Conservation (phyloP, 2,888 invertebrate species). For the Drosophila leonis region DNA sequence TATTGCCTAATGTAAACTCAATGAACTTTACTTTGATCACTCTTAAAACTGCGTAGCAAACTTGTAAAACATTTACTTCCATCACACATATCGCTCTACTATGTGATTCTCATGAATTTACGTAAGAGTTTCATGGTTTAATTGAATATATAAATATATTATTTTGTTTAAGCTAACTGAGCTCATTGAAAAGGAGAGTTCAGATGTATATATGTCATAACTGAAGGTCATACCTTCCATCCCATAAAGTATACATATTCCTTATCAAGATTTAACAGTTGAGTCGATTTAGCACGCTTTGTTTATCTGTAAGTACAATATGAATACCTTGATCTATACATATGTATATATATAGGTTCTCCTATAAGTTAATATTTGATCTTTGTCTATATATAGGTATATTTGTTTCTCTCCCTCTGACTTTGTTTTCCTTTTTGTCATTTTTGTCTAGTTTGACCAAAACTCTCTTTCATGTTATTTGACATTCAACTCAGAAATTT, state of each 20-base stretch:
- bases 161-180: background rate
- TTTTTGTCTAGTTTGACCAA: background rate
- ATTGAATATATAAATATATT: background rate
- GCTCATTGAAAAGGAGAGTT: background rate
- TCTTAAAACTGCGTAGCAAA: background rate
- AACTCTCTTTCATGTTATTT: background rate
- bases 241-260: background rate
- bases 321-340: background rate
- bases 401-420: background rate
- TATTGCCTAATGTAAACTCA: too few relatives aligned
- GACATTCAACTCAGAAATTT: background rate
- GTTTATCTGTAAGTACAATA: background rate
- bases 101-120: constrained; percentile 1
- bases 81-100: background rate
- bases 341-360: background rate
- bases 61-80: background rate
- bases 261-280: constrained; percentile 1
- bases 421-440: background rate
- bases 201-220: background rate
- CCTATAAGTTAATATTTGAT: background rate
- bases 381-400: background rate
- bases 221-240: background rate
- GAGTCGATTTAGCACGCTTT: background rate
- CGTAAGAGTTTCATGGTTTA: background rate
- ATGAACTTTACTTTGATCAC: background rate